Evolutionary conservation across 2,113 vertebrate genomes (phyloP).

Genomic region (Heteronetta atricapilla): DNA sequence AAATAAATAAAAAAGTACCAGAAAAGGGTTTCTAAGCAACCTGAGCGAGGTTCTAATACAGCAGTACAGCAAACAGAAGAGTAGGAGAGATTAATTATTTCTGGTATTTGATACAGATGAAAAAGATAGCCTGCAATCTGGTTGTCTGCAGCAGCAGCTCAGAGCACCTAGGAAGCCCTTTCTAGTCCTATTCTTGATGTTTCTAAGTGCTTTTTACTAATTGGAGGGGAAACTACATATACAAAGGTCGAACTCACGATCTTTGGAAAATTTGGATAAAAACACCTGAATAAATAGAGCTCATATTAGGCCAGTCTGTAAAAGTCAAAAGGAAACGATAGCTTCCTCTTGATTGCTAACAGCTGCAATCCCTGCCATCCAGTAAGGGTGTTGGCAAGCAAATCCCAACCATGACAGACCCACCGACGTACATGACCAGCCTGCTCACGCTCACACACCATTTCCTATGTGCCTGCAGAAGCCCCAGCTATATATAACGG

Average conservation of each 20-base stretch:
- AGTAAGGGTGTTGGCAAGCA: not conserved
- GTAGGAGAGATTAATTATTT: not conserved
- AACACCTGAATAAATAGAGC: conserved; percentile 62
- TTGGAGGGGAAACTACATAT: not conserved
- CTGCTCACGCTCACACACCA: rapidly evolving
- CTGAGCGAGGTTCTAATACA: not conserved
- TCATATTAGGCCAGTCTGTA: conserved; percentile 22
- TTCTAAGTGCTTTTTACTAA: conserved; percentile 39
- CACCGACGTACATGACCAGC: rapidly evolving
- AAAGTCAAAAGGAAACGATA: conserved; percentile 57
- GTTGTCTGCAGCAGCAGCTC: not conserved
- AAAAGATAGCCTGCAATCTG: not conserved
- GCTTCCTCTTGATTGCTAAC: conserved; percentile 40
- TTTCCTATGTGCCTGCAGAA: not conserved
- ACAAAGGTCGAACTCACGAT: conserved; percentile 1
- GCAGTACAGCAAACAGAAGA: not conserved
- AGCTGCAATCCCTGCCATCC: conserved; percentile 50
- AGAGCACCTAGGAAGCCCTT: not conserved
- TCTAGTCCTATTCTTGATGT: not conserved
- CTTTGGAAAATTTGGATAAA: conserved; percentile 54
- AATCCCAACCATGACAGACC: not conserved
- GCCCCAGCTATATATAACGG: not conserved
- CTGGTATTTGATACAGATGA: not conserved
- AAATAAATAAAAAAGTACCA: not conserved
- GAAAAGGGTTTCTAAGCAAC: conserved; percentile 41